Base-by-base conservation (phyloP, 1,140 invertebrate genomes). In the Drosophila saltans region DNA sequence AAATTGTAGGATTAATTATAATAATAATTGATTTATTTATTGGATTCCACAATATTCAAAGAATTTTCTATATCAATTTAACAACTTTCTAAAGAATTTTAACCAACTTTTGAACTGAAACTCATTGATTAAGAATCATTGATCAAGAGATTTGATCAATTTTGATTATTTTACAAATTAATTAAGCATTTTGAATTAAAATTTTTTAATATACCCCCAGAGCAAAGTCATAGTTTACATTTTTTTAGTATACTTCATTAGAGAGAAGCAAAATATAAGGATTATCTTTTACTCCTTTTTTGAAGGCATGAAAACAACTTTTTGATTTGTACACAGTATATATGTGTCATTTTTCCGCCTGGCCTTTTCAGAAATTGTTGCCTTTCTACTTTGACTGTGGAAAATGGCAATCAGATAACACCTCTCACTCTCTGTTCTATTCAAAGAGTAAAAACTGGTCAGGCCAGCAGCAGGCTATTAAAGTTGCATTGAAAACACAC, bases 391-490 rank as follows among this genome's bases (percentile, higher is more conserved):
- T 24, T 55, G 43, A 59, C 68, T 89, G 77, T 89, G 80, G 81
- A 89, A 89, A 89, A 89, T 89, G 76, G 84, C 84, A 89, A 89
- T 89, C 84, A 89, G 84, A 89, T 89, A 89, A 89, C 84, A 89
- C 84, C 84, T 89, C 55, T 33, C 16, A 16, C 62, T 69, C 66
- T 78, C 68, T 56, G 33, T 68, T 30, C 76, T 52, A 69, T 88
- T 83, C 55, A 88, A 65, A 86, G 58, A 52, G 45, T 24, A 52
- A 4, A 36, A 36, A 26, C 45, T 52, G 21, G 45, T 52, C 45
- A 26, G 24, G 45, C 56, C 58, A 48, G 30, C 52, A 59, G 28
- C 52, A 59, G 28, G 55, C 45, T 9, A 28, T 71, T 41, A 48
- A 59, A 56, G 71, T 59, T 66, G 66, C 69, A 86, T 79, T 86